phyloP scores from a whole-genome alignment of 2,113 vertebrate genomes.

The Gopherus flavomarginatus region DNA sequence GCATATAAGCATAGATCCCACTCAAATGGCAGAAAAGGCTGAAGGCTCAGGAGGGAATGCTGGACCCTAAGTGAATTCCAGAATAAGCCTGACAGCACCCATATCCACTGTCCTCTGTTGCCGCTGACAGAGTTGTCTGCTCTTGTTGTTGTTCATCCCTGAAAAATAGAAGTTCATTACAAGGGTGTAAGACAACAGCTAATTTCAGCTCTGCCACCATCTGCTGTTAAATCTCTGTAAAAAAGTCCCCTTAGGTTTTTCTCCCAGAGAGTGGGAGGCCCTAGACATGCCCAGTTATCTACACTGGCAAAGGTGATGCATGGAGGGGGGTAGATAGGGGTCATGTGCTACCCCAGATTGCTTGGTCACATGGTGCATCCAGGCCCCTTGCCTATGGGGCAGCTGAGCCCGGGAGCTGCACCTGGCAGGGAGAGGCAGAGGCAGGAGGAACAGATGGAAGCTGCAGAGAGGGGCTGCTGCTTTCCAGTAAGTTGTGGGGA shows the following conservation, averaged over 20 bases:
- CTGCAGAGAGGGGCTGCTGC: too few relatives aligned
- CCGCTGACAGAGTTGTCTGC: constrained; percentile 13
- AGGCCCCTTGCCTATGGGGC: too few relatives aligned
- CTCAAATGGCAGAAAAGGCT: constrained; percentile 12
- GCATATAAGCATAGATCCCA: neutral
- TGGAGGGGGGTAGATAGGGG: too few relatives aligned
- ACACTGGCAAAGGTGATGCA: neutral
- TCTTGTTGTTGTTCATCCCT: constrained; percentile 9
- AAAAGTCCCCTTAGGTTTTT: neutral
- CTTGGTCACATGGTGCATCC: too few relatives aligned
- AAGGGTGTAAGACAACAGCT: constrained; percentile 37
- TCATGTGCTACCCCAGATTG: too few relatives aligned
- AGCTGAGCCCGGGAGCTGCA: too few relatives aligned
- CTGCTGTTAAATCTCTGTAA: constrained; percentile 38
- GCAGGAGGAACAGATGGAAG: too few relatives aligned
- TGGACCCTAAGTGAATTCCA: constrained; percentile 13
- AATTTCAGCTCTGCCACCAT: constrained; percentile 58
- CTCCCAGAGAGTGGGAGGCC: neutral
- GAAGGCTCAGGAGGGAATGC: constrained; percentile 32
- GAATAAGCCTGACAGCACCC: constrained; percentile 2
- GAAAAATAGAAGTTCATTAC: constrained; percentile 23
- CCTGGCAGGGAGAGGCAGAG: too few relatives aligned
- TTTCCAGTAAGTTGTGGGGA: too few relatives aligned
- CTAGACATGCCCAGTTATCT: neutral
- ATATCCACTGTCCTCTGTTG: neutral